Evolutionary conservation across 2,797 vertebrate species (phyloP), one percentile per base, ranked within the genome.

Genomic region (Lagorchestes hirsutus): DNA sequence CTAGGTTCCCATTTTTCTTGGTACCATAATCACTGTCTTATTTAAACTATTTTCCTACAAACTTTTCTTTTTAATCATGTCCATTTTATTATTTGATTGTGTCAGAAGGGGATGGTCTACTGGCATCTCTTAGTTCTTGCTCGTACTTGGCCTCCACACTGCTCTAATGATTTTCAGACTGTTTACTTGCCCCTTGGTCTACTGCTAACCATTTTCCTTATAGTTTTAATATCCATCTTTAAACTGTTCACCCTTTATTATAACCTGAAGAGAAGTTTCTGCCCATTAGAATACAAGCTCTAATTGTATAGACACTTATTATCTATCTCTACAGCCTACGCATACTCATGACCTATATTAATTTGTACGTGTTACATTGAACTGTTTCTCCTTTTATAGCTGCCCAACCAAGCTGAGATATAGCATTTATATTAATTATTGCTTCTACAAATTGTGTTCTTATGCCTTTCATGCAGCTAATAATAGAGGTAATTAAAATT

Each of bases 111-210:
- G 22, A 82, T 24, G 22, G 74, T 98, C 96, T 95, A 95, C 98
- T 97, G 98, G 91, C 98, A 93, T 98, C 94, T 98, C 96, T 97
- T 97, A 98, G 97, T 97, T 98, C 96, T 93, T 96, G 94, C 98
- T 98, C 96, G 98, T 98, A 97, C 97, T 98, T 98, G 97, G 98
- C 96, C 98, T 98, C 92, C 92, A 97, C 96, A 97, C 95, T 97
- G 92, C 97, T 96, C 97, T 91, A 93, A 57, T 97, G 92, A 55
- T 98, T 93, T 94, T 97, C 97, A 94, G 95, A 97, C 0, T 46
- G 62, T 59, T 93, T 54, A 6, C 92, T 97, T 98, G 93, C 1
- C 93, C 97, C 91, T 96, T 96, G 91, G 96, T 93, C 91, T 29
- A 91, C 52, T 22, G 46, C 98, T 98, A 98, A 97, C 95, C 52